phyloP scores from a whole-genome alignment of 2,113 vertebrate genomes.

The Colaptes auratus region DNA sequence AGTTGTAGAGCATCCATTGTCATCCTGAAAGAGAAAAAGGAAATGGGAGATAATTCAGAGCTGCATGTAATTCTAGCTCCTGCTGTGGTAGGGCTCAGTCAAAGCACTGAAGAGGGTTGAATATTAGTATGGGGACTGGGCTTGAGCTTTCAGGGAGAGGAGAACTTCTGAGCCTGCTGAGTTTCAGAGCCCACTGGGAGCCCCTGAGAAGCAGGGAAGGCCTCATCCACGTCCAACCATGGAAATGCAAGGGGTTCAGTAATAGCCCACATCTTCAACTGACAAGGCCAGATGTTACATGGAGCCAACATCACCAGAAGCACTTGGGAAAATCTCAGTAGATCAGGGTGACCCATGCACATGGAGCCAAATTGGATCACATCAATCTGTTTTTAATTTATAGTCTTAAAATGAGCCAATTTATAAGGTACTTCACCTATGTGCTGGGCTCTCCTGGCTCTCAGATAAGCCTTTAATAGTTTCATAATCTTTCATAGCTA shows the following conservation, averaged over 20 bases:
- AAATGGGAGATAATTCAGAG: neutral
- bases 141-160: neutral
- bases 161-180: neutral
- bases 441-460: neutral
- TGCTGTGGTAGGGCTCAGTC: neutral
- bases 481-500: neutral
- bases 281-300: neutral
- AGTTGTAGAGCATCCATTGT: constrained; percentile 77
- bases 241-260: neutral
- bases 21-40: constrained; percentile 62
- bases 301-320: neutral
- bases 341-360: neutral
- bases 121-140: neutral
- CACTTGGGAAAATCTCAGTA: neutral
- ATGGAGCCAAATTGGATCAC: neutral
- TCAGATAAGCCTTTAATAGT: neutral
- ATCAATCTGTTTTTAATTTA: constrained; percentile 7
- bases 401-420: neutral
- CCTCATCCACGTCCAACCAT: neutral
- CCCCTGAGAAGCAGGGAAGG: neutral
- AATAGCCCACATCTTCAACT: neutral
- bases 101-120: neutral
- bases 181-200: neutral
- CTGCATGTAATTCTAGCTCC: neutral
- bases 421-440: neutral